Percentiles rank a stretch among this genome's conserved stretches.
These are phyloP conservation scores for Noctilio leporinus DNA, from an alignment of 2,113 vertebrate species.

Conservation along the genomic window DNA sequence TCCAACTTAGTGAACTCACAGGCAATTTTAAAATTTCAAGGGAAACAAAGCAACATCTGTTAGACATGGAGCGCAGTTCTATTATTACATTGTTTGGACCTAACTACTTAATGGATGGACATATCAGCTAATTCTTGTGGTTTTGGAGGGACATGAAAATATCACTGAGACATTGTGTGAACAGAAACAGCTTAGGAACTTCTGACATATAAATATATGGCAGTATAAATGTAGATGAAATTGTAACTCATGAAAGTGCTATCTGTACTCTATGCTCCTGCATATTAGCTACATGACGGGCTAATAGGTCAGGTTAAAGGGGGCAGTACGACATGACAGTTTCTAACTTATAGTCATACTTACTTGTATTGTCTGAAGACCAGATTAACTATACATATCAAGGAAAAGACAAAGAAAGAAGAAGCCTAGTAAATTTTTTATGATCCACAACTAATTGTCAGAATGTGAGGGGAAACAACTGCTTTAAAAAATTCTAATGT, in stretches of 20 bases:
- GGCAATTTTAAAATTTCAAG: not conserved
- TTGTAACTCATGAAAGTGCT: not conserved
- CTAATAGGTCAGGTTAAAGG: conserved; percentile 4
- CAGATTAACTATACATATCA: not conserved
- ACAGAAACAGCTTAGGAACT: not conserved
- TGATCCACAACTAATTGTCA: not conserved
- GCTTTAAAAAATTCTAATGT: not conserved
- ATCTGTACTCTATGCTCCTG: not conserved
- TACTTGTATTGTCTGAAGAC: conserved; percentile 1
- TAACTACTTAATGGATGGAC: not conserved
- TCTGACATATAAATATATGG: not conserved
- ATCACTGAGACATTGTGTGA: not conserved
- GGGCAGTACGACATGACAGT: not conserved
- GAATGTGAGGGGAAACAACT: not conserved
- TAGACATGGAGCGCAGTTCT: not conserved
- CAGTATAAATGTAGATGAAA: not conserved
- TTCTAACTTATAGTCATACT: not conserved
- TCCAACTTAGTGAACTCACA: not conserved
- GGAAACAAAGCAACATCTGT: not conserved
- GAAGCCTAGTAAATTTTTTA: not conserved
- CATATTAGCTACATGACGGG: not conserved
- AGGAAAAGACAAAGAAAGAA: not conserved
- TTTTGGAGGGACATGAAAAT: not conserved
- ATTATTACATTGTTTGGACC: not conserved
- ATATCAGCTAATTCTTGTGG: not conserved